A percentile compares a stretch with the other conserved stretches of the same genome.
Evolutionary conservation across 2,797 vertebrate species (phyloP).

Genomic region (Coilia nasus): DNA sequence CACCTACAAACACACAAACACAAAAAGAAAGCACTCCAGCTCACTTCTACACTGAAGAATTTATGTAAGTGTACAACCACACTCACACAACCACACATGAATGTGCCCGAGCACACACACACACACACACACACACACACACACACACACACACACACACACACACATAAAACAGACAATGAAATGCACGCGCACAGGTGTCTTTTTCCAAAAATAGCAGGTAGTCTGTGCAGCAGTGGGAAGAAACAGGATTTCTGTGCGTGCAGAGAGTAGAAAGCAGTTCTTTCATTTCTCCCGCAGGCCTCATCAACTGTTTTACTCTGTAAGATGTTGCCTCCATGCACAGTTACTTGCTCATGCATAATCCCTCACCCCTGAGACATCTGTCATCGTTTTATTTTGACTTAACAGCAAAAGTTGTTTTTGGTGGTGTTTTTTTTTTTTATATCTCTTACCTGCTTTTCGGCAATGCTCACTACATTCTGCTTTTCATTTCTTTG

Average conservation of each 20-base stretch:
- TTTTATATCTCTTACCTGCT: neutral
- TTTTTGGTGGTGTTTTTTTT: conserved; percentile 24
- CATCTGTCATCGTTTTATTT: conserved; percentile 36
- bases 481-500: neutral
- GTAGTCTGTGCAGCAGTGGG: neutral
- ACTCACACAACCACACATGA: too few species aligned
- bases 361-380: conserved; percentile 32
- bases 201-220: conserved; percentile 11
- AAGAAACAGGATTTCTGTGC: neutral
- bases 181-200: neutral
- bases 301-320: conserved; percentile 37
- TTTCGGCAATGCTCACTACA: neutral
- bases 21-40: too few species aligned
- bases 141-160: conserved; percentile 2
- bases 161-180: neutral
- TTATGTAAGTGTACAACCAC: too few species aligned
- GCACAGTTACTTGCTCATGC: conserved; percentile 34
- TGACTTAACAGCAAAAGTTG: conserved; percentile 20
- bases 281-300: conserved; percentile 22
- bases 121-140: too few species aligned
- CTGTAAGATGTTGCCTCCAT: conserved; percentile 20
- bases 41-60: too few species aligned
- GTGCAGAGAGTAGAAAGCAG: conserved; percentile 51
- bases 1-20: too few species aligned
- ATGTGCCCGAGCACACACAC: too few species aligned